phyloP scores from a whole-genome alignment of 2,888 invertebrate genomes.

The Keiferia lycopersicella region DNA sequence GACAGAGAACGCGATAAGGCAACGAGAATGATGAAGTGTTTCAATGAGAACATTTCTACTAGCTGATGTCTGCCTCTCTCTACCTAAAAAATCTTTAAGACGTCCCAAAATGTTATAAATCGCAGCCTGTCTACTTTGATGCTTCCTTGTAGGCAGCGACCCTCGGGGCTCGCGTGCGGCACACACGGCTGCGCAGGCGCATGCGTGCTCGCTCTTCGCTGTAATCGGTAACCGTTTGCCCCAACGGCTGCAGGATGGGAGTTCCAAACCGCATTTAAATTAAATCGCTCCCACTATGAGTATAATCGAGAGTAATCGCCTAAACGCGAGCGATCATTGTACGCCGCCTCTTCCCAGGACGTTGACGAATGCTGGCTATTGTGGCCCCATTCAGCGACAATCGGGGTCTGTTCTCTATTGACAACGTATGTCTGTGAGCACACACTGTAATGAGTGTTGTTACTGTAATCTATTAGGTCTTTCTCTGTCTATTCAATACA shows the following conservation, averaged over 20 bases:
- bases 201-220: not conserved
- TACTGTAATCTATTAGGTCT: constrained; percentile 2
- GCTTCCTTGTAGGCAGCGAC: not conserved
- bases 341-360: not conserved
- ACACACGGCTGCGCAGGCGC: constrained; percentile 10
- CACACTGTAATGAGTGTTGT: constrained; percentile 11
- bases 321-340: constrained; percentile 19
- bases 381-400: constrained; percentile 2
- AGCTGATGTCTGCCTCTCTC: not conserved
- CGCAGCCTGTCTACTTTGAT: not conserved
- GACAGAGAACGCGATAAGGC: too few species aligned
- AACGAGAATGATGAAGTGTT: too few species aligned
- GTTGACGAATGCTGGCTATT: not conserved
- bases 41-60: too few species aligned
- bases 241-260: constrained; percentile 3
- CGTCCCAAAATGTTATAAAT: not conserved
- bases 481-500: not conserved
- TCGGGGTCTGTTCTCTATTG: constrained; percentile 2
- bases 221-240: constrained; percentile 18
- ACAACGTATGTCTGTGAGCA: not conserved
- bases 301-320: constrained; percentile 9
- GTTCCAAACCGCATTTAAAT: constrained; percentile 9
- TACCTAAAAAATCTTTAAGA: not conserved
- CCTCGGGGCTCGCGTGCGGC: constrained; percentile 14
- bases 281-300: constrained; percentile 15